Base-by-base conservation (phyloP, 2,797 vertebrate species). In the Pipistrellus kuhlii region DNA sequence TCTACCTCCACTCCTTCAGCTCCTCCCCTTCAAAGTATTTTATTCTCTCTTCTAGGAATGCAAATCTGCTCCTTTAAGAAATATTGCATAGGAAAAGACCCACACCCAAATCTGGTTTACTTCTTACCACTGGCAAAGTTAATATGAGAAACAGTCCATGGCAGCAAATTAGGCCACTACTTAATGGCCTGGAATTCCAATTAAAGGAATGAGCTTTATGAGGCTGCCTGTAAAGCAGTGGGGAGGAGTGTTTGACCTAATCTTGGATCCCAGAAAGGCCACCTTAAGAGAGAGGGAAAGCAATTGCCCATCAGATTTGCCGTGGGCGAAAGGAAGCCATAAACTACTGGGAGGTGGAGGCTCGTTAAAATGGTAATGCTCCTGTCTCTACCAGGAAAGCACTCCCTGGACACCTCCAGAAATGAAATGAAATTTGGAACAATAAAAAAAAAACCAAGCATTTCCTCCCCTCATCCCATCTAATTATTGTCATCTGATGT, bases 131-230 rank as follows among this genome's bases (percentile, higher is more conserved):
- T 93, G 94, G 73, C 89, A 96, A 95, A 96, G 89, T 80, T 81
- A 90, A 78, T 84, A 92, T 72, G 68, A 96, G 78, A 97, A 95
- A 87, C 5, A 2, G 96, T 93, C 77, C 92, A 68, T 88, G 86
- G 95, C 90, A 94, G 85, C 62, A 71, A 97, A 95, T 91, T 97
- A 97, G 96, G 95, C 80, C 92, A 81, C 51, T 81, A 88, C 88
- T 97, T 92, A 90, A 88, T 78, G 88, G 93, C 64, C 95, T 97
- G 95, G 96, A 97, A 96, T 97, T 96, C 93, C 96, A 98, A 98
- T 93, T 96, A 97, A 93, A 94, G 41, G 96, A 88, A 93, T 64
- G 44, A 95, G 94, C 62, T 81, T 97, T 75, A 94, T 85, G 66
- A 95, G 97, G 84, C 95, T 92, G 93, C 96, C 55, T 97, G 96